These are phyloP conservation scores for Prochilodus magdalenae DNA, from an alignment of 2,113 vertebrate species.

Conservation along the genomic window DNA sequence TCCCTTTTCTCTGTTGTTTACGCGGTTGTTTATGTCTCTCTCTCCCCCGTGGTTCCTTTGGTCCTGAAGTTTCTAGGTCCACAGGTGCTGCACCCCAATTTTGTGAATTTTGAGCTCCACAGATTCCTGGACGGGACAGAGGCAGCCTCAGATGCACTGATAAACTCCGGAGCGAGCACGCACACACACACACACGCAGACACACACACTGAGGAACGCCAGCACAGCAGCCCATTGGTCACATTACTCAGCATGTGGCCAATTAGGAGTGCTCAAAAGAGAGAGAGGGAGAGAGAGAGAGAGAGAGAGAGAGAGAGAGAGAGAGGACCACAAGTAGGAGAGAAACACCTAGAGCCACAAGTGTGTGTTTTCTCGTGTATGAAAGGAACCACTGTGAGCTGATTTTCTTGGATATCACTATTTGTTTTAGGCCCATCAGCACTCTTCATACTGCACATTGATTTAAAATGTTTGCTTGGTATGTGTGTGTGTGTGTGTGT, in stretches of 20 bases:
- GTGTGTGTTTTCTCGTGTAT: slow-evolving; percentile 33
- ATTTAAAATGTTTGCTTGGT: no score
- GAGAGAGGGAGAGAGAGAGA: slow-evolving; percentile 63
- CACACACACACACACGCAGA: slow-evolving; percentile 7
- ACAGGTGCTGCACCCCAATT: no score
- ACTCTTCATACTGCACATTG: no score
- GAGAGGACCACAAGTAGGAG: slow-evolving; percentile 47
- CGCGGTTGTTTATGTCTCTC: no score
- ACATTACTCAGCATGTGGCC: slow-evolving; percentile 91
- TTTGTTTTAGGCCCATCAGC: slow-evolving; percentile 14
- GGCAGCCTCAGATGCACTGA: slow-evolving; percentile 35
- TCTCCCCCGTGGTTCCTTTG: neutral
- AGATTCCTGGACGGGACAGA: slow-evolving; percentile 20
- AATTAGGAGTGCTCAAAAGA: slow-evolving; percentile 86
- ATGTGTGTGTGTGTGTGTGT: no score
- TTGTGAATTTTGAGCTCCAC: neutral
- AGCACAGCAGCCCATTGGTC: slow-evolving; percentile 84
- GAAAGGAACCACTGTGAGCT: slow-evolving; percentile 33
- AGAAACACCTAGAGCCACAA: slow-evolving; percentile 49
- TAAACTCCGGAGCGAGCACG: slow-evolving; percentile 23
- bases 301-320: slow-evolving; percentile 64
- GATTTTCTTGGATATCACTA: slow-evolving; percentile 14
- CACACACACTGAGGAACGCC: slow-evolving; percentile 36
- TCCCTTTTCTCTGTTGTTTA: neutral
- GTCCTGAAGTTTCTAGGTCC: neutral